Percentiles rank a stretch among this genome's conserved stretches.
These are phyloP conservation scores for Brachionichthys hirsutus DNA, from an alignment of 2,113 vertebrate genomes.

Conservation along the genomic window DNA sequence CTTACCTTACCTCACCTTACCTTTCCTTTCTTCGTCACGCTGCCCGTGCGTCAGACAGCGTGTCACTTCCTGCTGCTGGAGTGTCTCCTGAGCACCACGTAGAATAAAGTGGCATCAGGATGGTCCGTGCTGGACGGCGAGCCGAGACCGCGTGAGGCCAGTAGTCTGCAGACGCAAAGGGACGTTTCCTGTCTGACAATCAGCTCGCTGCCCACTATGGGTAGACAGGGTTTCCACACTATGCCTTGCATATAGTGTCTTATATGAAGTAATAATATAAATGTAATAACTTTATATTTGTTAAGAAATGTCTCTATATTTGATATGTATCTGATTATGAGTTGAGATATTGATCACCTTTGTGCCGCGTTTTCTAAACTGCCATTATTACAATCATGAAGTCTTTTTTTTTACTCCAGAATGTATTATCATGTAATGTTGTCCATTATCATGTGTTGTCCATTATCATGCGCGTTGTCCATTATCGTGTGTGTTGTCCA, in stretches of 20 bases:
- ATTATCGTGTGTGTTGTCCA: too few species aligned
- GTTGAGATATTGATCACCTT: slow-evolving; percentile 74
- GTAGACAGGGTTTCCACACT: slow-evolving; percentile 48
- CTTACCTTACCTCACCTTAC: too few species aligned
- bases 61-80: too few species aligned
- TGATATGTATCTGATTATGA: slow-evolving; percentile 72
- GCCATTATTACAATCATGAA: slow-evolving; percentile 86
- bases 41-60: too few species aligned
- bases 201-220: slow-evolving; percentile 55
- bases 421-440: slow-evolving; percentile 76
- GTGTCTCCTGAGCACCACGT: too few species aligned
- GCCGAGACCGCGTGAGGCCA: slow-evolving; percentile 40
- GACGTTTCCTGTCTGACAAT: slow-evolving; percentile 77
- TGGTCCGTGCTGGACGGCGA: too few species aligned
- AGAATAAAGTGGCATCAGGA: too few species aligned
- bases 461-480: too few species aligned
- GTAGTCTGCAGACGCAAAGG: slow-evolving; percentile 40
- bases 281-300: slow-evolving; percentile 79
- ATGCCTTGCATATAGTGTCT: slow-evolving; percentile 70
- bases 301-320: slow-evolving; percentile 77
- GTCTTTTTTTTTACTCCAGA: slow-evolving; percentile 65
- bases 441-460: too few species aligned
- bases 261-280: slow-evolving; percentile 79
- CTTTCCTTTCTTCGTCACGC: too few species aligned
- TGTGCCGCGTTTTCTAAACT: slow-evolving; percentile 77